phyloP scores from a whole-genome alignment of 2,888 invertebrate genomes.

The Choreutis nemorana region DNA sequence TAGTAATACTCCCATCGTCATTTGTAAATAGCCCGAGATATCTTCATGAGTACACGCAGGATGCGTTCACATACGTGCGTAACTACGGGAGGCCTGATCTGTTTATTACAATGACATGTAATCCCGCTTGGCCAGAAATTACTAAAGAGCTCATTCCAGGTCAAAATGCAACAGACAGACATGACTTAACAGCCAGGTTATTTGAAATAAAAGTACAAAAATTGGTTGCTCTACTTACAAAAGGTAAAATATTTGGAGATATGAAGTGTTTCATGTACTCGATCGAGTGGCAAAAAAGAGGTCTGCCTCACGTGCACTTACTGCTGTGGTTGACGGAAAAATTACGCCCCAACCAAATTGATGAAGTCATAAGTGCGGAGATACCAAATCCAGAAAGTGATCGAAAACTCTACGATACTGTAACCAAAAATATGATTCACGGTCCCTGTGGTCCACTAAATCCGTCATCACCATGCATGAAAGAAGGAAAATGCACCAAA shows the following conservation, averaged over 20 bases:
- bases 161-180: too few relatives aligned
- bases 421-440: conserved; percentile 13
- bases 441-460: conserved; percentile 13
- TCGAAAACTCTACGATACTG: conserved; percentile 13
- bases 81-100: too few relatives aligned
- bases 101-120: too few relatives aligned
- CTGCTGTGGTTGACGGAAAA: conserved; percentile 14
- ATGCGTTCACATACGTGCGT: too few relatives aligned
- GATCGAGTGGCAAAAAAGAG: conserved; percentile 7
- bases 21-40: background rate
- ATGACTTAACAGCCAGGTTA: too few relatives aligned
- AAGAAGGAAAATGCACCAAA: conserved; percentile 2
- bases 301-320: conserved; percentile 6
- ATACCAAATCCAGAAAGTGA: conserved; percentile 15
- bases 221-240: too few relatives aligned
- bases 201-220: too few relatives aligned
- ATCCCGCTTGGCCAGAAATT: too few relatives aligned
- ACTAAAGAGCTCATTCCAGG: too few relatives aligned
- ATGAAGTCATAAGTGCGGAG: conserved; percentile 26
- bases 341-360: conserved; percentile 21
- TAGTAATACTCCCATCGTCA: background rate
- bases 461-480: conserved; percentile 14
- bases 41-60: too few relatives aligned
- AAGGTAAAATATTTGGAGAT: too few relatives aligned
- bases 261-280: conserved; percentile 8